Evolutionary conservation across 1,140 invertebrate genomes (phyloP).

Genomic region (Papilio polytes): DNA sequence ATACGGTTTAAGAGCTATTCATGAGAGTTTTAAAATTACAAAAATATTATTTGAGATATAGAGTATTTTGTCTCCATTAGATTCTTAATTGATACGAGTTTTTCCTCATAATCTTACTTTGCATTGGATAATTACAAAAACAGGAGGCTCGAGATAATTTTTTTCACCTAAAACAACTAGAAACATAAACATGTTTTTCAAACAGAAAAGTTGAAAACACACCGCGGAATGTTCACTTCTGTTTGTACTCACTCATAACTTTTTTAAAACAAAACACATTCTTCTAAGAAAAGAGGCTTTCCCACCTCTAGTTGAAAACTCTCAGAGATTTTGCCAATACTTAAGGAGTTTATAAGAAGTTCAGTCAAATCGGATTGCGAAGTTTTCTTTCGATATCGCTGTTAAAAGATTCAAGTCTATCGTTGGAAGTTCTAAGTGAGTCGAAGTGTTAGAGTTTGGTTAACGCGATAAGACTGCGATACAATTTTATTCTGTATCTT

Average conservation of each 20-base stretch:
- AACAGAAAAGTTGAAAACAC: not conserved
- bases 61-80: too few species aligned
- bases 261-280: slow-evolving; percentile 37
- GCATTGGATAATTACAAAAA: not conserved
- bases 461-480: slow-evolving; percentile 22
- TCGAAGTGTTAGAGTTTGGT: slow-evolving; percentile 37
- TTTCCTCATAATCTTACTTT: too few species aligned
- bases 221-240: slow-evolving; percentile 1
- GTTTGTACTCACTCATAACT: slow-evolving; percentile 27
- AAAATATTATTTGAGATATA: too few species aligned
- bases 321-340: slow-evolving; percentile 37
- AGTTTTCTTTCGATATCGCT: slow-evolving; percentile 40
- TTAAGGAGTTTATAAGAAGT: slow-evolving; percentile 38
- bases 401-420: slow-evolving; percentile 40
- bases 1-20: too few species aligned
- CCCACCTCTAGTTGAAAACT: slow-evolving; percentile 34
- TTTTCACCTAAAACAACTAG: not conserved
- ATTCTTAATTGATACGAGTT: too few species aligned
- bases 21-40: too few species aligned
- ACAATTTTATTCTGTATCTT: slow-evolving; percentile 1
- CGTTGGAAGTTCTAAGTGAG: slow-evolving; percentile 34
- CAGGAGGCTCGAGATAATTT: not conserved
- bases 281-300: slow-evolving; percentile 26
- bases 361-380: slow-evolving; percentile 37
- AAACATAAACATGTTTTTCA: slow-evolving; percentile 9